Base-by-base conservation (phyloP, 2,797 vertebrate species). In the Hoplostethus atlanticus region DNA sequence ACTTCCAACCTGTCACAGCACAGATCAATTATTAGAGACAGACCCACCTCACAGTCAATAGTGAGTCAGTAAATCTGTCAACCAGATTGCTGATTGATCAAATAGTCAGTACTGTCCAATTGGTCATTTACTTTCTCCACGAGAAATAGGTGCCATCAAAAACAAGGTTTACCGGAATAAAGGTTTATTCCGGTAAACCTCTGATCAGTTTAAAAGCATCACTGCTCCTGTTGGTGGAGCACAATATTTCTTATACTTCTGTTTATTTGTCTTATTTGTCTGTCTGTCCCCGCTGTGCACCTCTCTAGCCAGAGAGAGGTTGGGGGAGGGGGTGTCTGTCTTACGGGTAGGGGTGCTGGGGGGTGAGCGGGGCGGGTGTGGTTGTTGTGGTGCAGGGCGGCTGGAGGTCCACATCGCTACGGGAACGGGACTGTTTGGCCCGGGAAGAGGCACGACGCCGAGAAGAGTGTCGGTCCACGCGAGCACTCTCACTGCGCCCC, bases 381-480 rank as follows among this genome's bases (percentile, higher is more conserved):
- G 94, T 86, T 65, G 94, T 80, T 21, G 73, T 83, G 80, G 89
- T 68, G 21, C 93, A 90, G 25, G 63, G 96, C 83, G 71, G 95
- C 93, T 96, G 96, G 80, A 97, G 95, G 92, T 98, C 97, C 94
- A 98, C 97, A 48, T 97, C 96, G 13, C 97, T 98, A 90, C 96
- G 95, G 89, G 97, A 97, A 70, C 97, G 95, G 4, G 93, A 95
- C 94, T 97, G 95, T 93, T 96, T 96, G 93, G 87, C 94, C 89
- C 95, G 89, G 77, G 96, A 94, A 66, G 96, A 94, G 84, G 95
- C 95, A 67, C 94, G 95, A 50, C 96, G 96, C 54, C 95, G 95
- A 63, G 95, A 95, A 59, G 96, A 93, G 84, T 95, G 96, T 67
- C 96, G 95, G 81, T 96, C 96, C 91, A 96, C 94, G 15, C 96